These are phyloP conservation scores for Euplexia lucipara DNA, from an alignment of 2,888 invertebrate species.

Conservation along the genomic window DNA sequence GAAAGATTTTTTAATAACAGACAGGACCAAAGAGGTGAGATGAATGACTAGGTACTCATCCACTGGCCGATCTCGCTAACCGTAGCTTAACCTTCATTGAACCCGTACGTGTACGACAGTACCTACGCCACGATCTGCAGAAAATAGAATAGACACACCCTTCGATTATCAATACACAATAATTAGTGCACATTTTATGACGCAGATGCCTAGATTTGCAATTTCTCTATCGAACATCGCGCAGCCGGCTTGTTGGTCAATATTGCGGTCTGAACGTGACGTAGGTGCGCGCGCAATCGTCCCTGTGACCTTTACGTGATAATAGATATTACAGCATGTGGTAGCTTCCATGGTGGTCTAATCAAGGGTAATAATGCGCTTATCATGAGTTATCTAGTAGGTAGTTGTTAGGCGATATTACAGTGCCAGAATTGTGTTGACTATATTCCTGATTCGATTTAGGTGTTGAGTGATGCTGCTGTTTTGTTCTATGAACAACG, in stretches of 20 bases:
- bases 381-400: constrained; percentile 14
- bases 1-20: no score
- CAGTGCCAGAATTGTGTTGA: constrained; percentile 1
- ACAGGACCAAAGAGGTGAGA: no score
- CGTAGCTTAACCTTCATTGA: no score
- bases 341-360: constrained; percentile 40
- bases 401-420: constrained; percentile 14
- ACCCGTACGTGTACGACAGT: no score
- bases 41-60: no score
- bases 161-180: neutral
- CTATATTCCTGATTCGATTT: constrained; percentile 4
- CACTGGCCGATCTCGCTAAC: no score
- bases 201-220: constrained; percentile 28
- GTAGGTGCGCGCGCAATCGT: constrained; percentile 84
- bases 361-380: constrained; percentile 25
- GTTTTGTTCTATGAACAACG: neutral
- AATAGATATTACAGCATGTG: constrained; percentile 46
- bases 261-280: constrained; percentile 76
- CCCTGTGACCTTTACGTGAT: constrained; percentile 78
- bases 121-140: no score
- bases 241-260: constrained; percentile 76
- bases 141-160: constrained; percentile 1
- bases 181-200: constrained; percentile 15
- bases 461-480: neutral
- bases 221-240: constrained; percentile 33